These are phyloP conservation scores for Prunella fulvescens DNA, from an alignment of 2,113 vertebrate species.

Conservation along the genomic window DNA sequence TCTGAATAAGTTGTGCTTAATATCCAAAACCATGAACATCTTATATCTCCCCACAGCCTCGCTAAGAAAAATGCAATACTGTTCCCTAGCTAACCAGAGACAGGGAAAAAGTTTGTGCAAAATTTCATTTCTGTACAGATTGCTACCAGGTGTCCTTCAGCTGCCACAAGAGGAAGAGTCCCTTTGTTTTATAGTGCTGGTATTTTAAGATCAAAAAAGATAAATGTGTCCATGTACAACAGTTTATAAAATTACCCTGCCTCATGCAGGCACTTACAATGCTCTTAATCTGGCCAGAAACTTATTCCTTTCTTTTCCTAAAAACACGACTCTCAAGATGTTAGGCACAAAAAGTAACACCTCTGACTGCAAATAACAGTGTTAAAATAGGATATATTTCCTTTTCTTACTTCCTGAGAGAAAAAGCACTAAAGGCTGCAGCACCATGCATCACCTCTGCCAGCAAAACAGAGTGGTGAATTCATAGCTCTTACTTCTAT, in stretches of 20 bases:
- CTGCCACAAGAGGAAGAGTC: not conserved
- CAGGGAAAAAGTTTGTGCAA: not conserved
- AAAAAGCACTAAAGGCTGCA: not conserved
- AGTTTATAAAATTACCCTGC: not conserved
- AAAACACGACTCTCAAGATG: not conserved
- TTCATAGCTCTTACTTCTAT: not conserved
- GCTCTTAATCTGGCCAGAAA: not conserved
- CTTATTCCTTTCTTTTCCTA: not conserved
- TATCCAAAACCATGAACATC: not conserved
- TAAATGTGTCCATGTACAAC: not conserved
- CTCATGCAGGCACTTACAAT: not conserved
- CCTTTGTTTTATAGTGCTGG: not conserved
- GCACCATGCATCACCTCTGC: not conserved
- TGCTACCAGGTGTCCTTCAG: not conserved
- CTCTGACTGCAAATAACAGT: not conserved
- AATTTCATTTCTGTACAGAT: not conserved
- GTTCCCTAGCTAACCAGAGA: not conserved
- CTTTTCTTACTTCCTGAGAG: not conserved
- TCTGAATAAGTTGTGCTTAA: not conserved
- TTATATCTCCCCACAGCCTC: not conserved
- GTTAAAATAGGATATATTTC: not conserved
- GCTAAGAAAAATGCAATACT: not conserved
- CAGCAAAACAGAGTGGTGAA: rapidly evolving
- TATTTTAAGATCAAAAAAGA: not conserved
- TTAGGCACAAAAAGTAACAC: not conserved